phyloP scores from a whole-genome alignment of 2,797 vertebrate genomes.

The Coluber constrictor region DNA sequence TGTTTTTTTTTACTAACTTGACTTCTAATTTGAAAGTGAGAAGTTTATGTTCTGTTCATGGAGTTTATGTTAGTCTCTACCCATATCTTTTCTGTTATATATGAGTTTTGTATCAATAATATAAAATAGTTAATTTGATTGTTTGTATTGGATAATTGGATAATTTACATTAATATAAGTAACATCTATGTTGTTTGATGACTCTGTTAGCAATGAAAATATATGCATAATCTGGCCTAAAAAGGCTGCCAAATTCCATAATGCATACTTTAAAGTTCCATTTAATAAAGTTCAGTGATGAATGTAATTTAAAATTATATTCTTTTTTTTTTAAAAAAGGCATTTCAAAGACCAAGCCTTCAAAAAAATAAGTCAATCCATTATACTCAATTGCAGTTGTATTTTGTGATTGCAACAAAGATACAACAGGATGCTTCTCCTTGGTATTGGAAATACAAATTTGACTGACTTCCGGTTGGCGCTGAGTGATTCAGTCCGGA shows the following conservation, averaged over 20 bases:
- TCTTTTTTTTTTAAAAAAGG: neutral
- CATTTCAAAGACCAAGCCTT: neutral
- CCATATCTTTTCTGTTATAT: neutral
- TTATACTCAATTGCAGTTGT: neutral
- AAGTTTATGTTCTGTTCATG: neutral
- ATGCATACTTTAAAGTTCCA: neutral
- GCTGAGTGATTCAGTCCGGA: too few relatives aligned
- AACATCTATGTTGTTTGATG: neutral
- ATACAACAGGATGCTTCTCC: neutral
- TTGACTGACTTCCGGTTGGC: too few relatives aligned
- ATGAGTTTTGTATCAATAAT: neutral
- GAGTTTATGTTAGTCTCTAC: neutral
- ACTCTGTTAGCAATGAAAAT: neutral
- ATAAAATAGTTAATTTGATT: neutral
- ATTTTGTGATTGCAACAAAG: neutral
- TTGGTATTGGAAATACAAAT: neutral
- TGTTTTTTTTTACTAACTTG: neutral
- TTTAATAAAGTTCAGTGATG: neutral
- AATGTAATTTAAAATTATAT: neutral
- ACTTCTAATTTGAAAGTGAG: neutral
- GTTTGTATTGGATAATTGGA: neutral
- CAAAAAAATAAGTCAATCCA: neutral
- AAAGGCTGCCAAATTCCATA: neutral
- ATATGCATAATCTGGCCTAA: neutral
- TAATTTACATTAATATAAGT: neutral